Evolutionary conservation across 2,888 invertebrate genomes (phyloP), one percentile per base, ranked within the genome.

Genomic region (Dicyrtomina minuta): DNA sequence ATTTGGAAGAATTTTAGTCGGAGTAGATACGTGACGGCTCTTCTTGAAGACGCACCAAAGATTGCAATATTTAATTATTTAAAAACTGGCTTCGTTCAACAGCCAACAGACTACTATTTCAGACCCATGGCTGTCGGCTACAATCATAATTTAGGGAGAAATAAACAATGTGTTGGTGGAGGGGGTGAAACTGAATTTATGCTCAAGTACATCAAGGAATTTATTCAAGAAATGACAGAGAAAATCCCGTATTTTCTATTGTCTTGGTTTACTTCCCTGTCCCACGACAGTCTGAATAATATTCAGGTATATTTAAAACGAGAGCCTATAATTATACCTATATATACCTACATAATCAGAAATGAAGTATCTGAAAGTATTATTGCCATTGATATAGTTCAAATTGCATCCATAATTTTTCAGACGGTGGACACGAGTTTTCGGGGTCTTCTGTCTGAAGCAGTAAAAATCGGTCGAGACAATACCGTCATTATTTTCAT

Each of bases 21-120:
- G 84, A 86, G 84, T 3, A 89, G 90, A 33, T 93, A 91, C 80
- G 86, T 87, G 0, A 93, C 92, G 0, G 89, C 88, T 13, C 92
- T 90, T 77, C 90, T 87, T 0, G 93, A 93, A 84, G 93, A 93
- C 80, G 87, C 88, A 73, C 84, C 88, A 0, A 79, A 80, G 1
- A 88, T 92, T 8, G 89, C 88, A 62, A 91, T 91, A 0, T 92
- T 91, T 80, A 90, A 89, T 79, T 90, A 88, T 76, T 79, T 85
- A 15, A 90, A 90, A 79, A 83, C 84, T 49, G 90, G 90, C 0
- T 93, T 93, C 79, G 82, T 83, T 5, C 81, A 85, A 13, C 86
- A n/a, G n/a, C n/a, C n/a, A n/a, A n/a, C n/a, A n/a, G n/a, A n/a
- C n/a, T n/a, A n/a, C n/a, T n/a, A n/a, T 87, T 0, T 93, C 94